These are phyloP conservation scores for Muscicapa comitata DNA, from an alignment of 2,797 vertebrate species.

Conservation along the genomic window DNA sequence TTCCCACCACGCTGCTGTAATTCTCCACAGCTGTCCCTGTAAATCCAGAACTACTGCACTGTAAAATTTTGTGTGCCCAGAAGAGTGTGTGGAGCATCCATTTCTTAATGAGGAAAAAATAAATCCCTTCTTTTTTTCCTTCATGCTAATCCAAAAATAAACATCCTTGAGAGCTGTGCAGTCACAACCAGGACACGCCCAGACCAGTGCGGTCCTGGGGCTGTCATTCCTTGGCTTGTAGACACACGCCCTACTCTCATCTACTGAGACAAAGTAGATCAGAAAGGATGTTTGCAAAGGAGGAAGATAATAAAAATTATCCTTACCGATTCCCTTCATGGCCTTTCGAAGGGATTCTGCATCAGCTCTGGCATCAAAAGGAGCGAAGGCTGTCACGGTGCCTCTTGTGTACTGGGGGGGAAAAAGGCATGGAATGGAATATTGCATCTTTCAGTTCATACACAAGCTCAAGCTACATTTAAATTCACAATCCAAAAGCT, in stretches of 20 bases:
- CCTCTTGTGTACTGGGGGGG: conserved; percentile 35
- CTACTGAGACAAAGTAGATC: background rate
- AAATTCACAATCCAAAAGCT: background rate
- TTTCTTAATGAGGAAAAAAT: background rate
- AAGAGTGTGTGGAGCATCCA: background rate
- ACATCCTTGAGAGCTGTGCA: background rate
- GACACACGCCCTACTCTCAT: rapidly evolving
- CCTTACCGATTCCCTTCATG: conserved; percentile 95
- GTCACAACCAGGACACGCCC: background rate
- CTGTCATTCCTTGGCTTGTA: background rate
- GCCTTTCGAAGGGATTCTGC: conserved; percentile 89
- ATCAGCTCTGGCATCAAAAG: conserved; percentile 89
- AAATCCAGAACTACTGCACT: background rate
- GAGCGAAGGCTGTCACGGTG: conserved; percentile 80
- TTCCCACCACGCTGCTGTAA: background rate
- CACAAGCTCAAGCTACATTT: background rate
- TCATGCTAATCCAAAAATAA: background rate
- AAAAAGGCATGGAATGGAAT: background rate
- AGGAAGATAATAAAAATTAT: background rate
- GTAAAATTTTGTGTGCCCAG: background rate
- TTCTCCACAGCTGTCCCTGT: background rate
- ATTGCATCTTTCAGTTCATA: background rate
- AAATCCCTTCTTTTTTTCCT: background rate
- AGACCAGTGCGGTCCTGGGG: background rate
- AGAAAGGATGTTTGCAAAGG: background rate